Evolutionary conservation across 2,888 invertebrate species (phyloP).

Genomic region (Salticus scenicus): DNA sequence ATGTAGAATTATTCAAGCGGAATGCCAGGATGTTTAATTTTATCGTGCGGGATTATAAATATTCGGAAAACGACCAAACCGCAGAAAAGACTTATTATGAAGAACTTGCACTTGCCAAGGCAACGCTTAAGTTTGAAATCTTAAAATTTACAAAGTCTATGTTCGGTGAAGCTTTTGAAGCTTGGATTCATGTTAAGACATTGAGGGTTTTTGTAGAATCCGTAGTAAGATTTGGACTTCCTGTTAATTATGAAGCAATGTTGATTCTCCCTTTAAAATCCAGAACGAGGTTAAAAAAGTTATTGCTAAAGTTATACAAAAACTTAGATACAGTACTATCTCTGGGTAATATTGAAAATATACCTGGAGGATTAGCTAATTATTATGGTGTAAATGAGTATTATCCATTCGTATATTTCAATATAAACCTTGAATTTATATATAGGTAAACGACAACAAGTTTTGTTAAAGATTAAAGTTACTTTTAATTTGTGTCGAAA

Average conservation of each 20-base stretch:
- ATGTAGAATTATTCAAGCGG: not conserved
- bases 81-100: conserved; percentile 2
- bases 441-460: not conserved
- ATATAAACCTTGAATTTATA: conserved; percentile 1
- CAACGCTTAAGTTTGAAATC: not conserved
- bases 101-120: not conserved
- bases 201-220: conserved; percentile 99
- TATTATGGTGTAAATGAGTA: conserved; percentile 8
- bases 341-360: conserved; percentile 76
- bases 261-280: conserved; percentile 93
- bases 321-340: conserved; percentile 95
- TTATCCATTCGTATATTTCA: conserved; percentile 17
- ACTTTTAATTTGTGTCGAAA: too few species aligned
- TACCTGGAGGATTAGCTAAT: conserved; percentile 19
- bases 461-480: too few species aligned
- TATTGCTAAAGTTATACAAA: conserved; percentile 90
- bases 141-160: conserved; percentile 97
- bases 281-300: conserved; percentile 89
- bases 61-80: not conserved
- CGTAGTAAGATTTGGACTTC: conserved; percentile 97
- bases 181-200: conserved; percentile 99
- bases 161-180: conserved; percentile 99
- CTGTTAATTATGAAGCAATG: conserved; percentile 99
- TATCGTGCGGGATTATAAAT: conserved; percentile 27
- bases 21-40: conserved; percentile 22